These are phyloP conservation scores for Mongoloraphidia duomilia DNA, from an alignment of 2,888 invertebrate species.

Conservation along the genomic window DNA sequence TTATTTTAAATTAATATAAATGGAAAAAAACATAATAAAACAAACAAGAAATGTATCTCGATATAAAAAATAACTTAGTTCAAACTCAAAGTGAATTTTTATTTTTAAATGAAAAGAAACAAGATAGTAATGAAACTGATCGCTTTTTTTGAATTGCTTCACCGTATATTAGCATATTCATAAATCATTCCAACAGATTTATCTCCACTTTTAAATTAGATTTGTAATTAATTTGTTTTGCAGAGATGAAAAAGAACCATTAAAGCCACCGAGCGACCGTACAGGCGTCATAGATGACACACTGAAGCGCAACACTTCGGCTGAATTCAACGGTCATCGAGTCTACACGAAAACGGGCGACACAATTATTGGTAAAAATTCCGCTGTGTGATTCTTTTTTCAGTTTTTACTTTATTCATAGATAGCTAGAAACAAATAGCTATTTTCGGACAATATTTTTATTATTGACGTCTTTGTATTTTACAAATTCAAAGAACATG, in stretches of 20 bases:
- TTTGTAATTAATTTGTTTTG: conserved; percentile 13
- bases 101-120: too few species aligned
- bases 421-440: too few species aligned
- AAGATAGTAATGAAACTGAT: background rate
- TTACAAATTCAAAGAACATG: too few species aligned
- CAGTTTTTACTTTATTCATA: background rate
- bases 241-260: conserved; percentile 72
- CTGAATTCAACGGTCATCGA: conserved; percentile 69
- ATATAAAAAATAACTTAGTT: too few species aligned
- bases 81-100: background rate
- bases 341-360: conserved; percentile 72
- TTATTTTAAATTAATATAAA: too few species aligned
- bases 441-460: too few species aligned
- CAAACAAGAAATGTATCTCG: too few species aligned
- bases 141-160: too few species aligned
- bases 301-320: conserved; percentile 59
- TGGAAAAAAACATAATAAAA: too few species aligned
- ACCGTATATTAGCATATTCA: too few species aligned
- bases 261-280: conserved; percentile 44
- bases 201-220: background rate
- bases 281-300: conserved; percentile 41
- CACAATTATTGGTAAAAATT: conserved; percentile 69
- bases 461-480: too few species aligned
- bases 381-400: conserved; percentile 50
- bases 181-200: too few species aligned